phyloP scores from a whole-genome alignment of 2,888 invertebrate genomes.

The Eucera pruinosa region DNA sequence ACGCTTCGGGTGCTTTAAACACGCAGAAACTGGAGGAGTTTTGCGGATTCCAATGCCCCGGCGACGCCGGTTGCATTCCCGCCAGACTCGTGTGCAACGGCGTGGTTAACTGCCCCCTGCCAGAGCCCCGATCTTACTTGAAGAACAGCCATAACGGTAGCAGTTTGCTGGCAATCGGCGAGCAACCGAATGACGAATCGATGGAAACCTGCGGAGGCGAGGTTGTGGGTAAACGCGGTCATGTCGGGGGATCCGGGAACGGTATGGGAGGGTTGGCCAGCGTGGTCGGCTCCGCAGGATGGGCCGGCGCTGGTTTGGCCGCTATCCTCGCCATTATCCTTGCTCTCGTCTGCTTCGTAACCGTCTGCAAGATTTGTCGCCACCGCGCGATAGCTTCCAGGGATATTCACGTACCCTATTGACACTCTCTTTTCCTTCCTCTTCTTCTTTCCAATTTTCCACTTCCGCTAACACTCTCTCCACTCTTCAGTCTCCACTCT shows the following conservation, averaged over 20 bases:
- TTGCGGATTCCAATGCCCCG: conserved; percentile 95
- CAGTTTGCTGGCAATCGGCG: conserved; percentile 59
- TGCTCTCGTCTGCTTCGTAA: conserved; percentile 86
- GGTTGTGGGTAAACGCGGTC: conserved; percentile 76
- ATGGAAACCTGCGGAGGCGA: conserved; percentile 88
- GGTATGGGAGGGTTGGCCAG: conserved; percentile 68
- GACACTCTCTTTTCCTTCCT: conserved; percentile 15
- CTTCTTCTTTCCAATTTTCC: neutral
- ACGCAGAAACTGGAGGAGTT: conserved; percentile 90
- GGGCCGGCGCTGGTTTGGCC: conserved; percentile 88
- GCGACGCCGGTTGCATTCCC: conserved; percentile 93
- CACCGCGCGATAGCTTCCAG: conserved; percentile 87
- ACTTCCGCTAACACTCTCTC: too few species aligned
- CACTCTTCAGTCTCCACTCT: too few species aligned
- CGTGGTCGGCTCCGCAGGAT: conserved; percentile 85
- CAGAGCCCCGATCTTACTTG: conserved; percentile 76
- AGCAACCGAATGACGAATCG: conserved; percentile 90
- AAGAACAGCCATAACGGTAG: conserved; percentile 59
- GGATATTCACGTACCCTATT: conserved; percentile 88
- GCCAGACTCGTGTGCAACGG: conserved; percentile 94
- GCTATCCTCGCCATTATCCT: conserved; percentile 87
- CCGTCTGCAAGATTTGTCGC: conserved; percentile 88
- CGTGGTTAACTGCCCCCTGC: conserved; percentile 93
- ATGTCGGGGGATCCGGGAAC: conserved; percentile 24
- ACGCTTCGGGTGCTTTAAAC: conserved; percentile 92